Conservation (phyloP, 2,888 invertebrate genomes). For the Schrankia costaestrigalis region DNA sequence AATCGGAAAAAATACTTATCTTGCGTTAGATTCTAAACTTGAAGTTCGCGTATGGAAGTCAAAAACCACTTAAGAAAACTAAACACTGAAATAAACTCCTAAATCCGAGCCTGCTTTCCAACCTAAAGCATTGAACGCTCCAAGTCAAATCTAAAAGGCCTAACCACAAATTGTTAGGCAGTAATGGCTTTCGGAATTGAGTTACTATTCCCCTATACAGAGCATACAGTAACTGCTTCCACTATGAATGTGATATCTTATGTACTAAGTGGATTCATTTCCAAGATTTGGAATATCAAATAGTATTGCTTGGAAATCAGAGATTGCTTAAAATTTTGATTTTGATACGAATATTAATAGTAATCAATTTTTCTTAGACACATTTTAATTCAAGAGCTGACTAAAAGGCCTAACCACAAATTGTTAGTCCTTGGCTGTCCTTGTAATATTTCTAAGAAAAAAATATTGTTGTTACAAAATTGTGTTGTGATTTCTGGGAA, state of each 20-base stretch:
- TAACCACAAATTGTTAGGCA: constrained; percentile 4
- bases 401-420: no score
- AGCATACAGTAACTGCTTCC: neutral
- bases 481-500: no score
- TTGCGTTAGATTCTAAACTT: no score
- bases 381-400: no score
- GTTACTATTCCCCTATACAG: neutral
- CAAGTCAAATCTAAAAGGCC: constrained; percentile 7
- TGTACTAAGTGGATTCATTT: no score
- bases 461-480: no score
- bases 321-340: neutral
- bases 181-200: constrained; percentile 6
- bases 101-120: neutral
- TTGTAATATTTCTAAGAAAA: no score
- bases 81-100: neutral
- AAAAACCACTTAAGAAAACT: neutral
- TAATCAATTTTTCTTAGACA: no score
- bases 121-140: neutral
- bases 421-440: no score
- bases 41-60: no score
- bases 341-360: no score
- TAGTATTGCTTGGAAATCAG: neutral
- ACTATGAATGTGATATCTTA: neutral
- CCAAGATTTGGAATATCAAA: neutral
- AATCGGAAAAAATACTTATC: no score